Conservation (phyloP, 2,888 invertebrate species). For the Monochamus alternatus region DNA sequence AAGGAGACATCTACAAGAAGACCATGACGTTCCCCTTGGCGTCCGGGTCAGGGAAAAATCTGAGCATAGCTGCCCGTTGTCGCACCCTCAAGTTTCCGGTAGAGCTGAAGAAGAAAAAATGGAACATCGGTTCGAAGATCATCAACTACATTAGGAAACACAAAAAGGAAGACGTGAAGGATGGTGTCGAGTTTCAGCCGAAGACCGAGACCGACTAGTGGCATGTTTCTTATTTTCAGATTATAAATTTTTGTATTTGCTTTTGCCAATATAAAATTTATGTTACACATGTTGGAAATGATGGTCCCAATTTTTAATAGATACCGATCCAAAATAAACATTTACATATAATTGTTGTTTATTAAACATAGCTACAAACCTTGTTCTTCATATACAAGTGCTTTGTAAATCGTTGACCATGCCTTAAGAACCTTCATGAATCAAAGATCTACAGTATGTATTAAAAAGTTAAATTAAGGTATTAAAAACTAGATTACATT, state of each 20-base stretch:
- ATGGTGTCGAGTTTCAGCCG: constrained; percentile 42
- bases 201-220: constrained; percentile 34
- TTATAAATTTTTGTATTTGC: constrained; percentile 22
- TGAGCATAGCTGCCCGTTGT: constrained; percentile 51
- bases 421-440: too few relatives aligned
- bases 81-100: constrained; percentile 54
- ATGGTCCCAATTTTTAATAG: too few relatives aligned
- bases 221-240: constrained; percentile 2
- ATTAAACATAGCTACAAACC: too few relatives aligned
- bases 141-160: constrained; percentile 58
- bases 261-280: constrained; percentile 18
- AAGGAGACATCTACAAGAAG: constrained; percentile 45
- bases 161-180: constrained; percentile 45
- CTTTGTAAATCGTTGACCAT: too few relatives aligned
- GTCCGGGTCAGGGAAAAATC: constrained; percentile 49
- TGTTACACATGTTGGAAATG: background rate
- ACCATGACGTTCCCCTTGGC: constrained; percentile 59
- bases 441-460: too few relatives aligned
- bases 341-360: too few relatives aligned
- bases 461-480: too few relatives aligned
- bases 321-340: too few relatives aligned
- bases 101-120: constrained; percentile 58
- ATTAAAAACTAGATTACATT: too few relatives aligned
- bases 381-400: too few relatives aligned
- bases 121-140: constrained; percentile 59